Base-by-base conservation (phyloP, 2,113 vertebrate genomes). In the Actenoides hombroni region DNA sequence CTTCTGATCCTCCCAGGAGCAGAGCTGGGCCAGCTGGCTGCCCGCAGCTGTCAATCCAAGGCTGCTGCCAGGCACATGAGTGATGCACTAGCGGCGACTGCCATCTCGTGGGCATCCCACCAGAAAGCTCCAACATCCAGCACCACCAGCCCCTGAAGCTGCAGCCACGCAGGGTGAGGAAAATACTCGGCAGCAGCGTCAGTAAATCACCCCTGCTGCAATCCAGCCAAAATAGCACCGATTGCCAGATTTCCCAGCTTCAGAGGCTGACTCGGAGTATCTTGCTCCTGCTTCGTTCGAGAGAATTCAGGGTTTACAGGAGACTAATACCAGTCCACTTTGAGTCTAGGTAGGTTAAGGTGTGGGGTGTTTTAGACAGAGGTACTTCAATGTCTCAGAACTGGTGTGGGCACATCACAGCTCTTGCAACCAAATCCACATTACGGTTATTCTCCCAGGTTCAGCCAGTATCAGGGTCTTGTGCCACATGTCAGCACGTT, bases 101-200 rank as follows among this genome's bases (percentile, higher is more conserved):
- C 98, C 98, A 98, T 29, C 98, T 90, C 20, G 97, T 96, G 98
- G 96, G 11, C 48, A n/a, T 4, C 31, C 4, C 35, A 16, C 70
- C 70, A 5, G 16, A 6, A 6, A 2, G 14, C 74, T 1, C 2
- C 5, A 23, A 7, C 42, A 20, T 1, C 56, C 70, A 8, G 17
- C 17, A 8, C 51, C 26, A 21, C 3, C 17, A 10, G 79, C 83
- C 48, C 19, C 24, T 6, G 4, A 0, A n/a, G 17, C 23, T 8
- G 53, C 39, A 13, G 7, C 19, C 28, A 7, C 15, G 0, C 40
- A 4, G 46, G n/a, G 63, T 4, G 29, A 4, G 23, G n/a, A 20
- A 15, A 21, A 10, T 3, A 5, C 3, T 13, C 33, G 20, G 49
- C 24, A 7, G 20, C 23, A 2, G 39, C 2, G 14, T 3, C 69